phyloP scores from a whole-genome alignment of 2,113 vertebrate species.

The Onychostoma macrolepis region DNA sequence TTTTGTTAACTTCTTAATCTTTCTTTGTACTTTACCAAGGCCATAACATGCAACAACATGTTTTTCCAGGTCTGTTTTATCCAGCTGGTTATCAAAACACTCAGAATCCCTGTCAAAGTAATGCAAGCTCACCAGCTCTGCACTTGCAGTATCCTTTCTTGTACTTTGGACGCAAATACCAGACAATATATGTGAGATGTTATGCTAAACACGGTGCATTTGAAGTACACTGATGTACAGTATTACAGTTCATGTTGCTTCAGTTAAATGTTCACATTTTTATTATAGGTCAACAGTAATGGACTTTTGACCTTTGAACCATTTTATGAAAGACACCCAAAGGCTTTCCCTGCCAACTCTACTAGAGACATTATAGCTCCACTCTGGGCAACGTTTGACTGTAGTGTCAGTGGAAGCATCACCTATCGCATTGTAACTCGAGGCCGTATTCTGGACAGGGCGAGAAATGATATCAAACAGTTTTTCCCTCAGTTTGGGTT shows the following conservation, averaged over 20 bases:
- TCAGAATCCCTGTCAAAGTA: neutral
- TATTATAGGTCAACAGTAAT: conserved; percentile 24
- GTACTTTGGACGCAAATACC: neutral
- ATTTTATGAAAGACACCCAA: neutral
- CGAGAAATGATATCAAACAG: neutral
- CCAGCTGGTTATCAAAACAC: neutral
- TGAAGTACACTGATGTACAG: neutral
- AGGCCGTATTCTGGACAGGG: neutral
- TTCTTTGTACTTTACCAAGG: neutral
- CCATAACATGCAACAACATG: neutral
- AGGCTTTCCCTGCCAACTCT: neutral
- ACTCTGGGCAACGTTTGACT: conserved; percentile 30
- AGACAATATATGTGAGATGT: neutral
- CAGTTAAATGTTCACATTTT: neutral
- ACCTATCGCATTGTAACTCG: neutral
- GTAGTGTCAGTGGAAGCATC: neutral
- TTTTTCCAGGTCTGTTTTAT: neutral
- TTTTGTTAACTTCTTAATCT: no score
- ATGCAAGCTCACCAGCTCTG: neutral
- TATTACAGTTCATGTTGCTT: neutral
- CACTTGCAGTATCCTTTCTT: neutral
- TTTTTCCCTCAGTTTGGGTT: neutral
- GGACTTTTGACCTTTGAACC: conserved; percentile 18
- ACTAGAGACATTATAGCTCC: conserved; percentile 33
- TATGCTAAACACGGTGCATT: no score